Evolutionary conservation across 2,888 invertebrate species (phyloP).

Genomic region (Drosophila mimica): DNA sequence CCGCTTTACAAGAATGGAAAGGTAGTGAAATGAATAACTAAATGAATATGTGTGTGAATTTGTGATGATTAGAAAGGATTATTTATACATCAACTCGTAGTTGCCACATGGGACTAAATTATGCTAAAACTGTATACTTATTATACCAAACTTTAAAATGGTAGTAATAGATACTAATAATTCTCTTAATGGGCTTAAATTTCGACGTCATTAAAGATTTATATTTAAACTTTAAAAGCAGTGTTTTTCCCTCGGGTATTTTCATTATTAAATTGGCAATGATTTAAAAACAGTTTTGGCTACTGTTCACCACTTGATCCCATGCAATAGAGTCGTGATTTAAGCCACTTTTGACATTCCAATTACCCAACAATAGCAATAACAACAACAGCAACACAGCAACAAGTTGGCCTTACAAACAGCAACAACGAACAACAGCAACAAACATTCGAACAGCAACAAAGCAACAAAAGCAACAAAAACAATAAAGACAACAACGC

Average conservation of each 20-base stretch:
- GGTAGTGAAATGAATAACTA: background rate
- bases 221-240: background rate
- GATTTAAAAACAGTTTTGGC: slow-evolving; percentile 17
- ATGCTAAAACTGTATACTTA: background rate
- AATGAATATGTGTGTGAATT: background rate
- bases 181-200: background rate
- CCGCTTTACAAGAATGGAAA: background rate
- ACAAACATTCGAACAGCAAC: slow-evolving; percentile 17
- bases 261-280: slow-evolving; percentile 13
- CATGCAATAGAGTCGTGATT: slow-evolving; percentile 50
- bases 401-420: slow-evolving; percentile 40
- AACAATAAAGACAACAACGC: slow-evolving; percentile 28
- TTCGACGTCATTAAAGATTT: background rate
- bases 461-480: slow-evolving; percentile 34
- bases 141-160: background rate
- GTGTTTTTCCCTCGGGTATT: background rate
- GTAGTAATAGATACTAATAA: background rate
- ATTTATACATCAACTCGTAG: background rate
- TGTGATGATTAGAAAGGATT: slow-evolving; percentile 1
- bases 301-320: slow-evolving; percentile 36
- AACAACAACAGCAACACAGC: slow-evolving; percentile 20
- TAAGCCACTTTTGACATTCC: slow-evolving; percentile 59
- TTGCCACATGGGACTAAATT: background rate
- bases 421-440: slow-evolving; percentile 12
- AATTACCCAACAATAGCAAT: slow-evolving; percentile 56